Percentiles rank a stretch among this genome's conserved stretches.
phyloP scores from a whole-genome alignment of 2,888 invertebrate genomes.

The Drosophila nigritarsus region DNA sequence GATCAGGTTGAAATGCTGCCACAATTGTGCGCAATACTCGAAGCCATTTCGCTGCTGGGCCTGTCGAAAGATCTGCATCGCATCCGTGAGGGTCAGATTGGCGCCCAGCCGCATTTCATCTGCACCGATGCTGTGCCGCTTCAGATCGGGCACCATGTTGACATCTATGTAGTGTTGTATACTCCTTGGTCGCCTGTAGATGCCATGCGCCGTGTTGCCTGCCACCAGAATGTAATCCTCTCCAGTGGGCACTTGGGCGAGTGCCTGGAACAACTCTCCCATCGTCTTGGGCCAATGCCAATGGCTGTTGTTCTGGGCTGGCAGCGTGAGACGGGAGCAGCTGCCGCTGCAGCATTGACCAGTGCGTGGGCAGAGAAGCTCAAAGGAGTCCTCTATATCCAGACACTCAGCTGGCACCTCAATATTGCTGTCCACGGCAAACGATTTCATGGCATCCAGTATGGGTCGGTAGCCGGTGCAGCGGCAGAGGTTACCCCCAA shows the following conservation, averaged over 20 bases:
- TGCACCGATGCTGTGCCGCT: slow-evolving; percentile 83
- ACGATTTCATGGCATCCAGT: slow-evolving; percentile 91
- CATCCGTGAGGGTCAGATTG: slow-evolving; percentile 86
- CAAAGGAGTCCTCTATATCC: slow-evolving; percentile 84
- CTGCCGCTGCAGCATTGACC: slow-evolving; percentile 81
- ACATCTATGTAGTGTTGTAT: slow-evolving; percentile 88
- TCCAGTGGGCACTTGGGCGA: slow-evolving; percentile 82
- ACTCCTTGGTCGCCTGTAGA: slow-evolving; percentile 81
- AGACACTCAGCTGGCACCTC: slow-evolving; percentile 84
- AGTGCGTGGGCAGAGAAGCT: slow-evolving; percentile 66
- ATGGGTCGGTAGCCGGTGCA: slow-evolving; percentile 93
- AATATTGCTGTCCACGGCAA: slow-evolving; percentile 87
- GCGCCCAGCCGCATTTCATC: slow-evolving; percentile 71
- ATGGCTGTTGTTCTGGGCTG: slow-evolving; percentile 33
- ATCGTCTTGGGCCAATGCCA: slow-evolving; percentile 82
- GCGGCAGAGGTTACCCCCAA: slow-evolving; percentile 92
- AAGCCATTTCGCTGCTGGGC: slow-evolving; percentile 85
- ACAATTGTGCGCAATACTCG: slow-evolving; percentile 86
- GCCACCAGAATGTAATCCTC: slow-evolving; percentile 88
- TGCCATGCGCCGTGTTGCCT: slow-evolving; percentile 93
- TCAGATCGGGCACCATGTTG: slow-evolving; percentile 87
- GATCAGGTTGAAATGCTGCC: slow-evolving; percentile 88
- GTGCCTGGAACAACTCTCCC: slow-evolving; percentile 66
- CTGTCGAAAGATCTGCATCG: slow-evolving; percentile 85
- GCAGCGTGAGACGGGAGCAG: slow-evolving; percentile 60